Conservation (phyloP, 2,888 invertebrate genomes). For the Odontothrips loti region DNA sequence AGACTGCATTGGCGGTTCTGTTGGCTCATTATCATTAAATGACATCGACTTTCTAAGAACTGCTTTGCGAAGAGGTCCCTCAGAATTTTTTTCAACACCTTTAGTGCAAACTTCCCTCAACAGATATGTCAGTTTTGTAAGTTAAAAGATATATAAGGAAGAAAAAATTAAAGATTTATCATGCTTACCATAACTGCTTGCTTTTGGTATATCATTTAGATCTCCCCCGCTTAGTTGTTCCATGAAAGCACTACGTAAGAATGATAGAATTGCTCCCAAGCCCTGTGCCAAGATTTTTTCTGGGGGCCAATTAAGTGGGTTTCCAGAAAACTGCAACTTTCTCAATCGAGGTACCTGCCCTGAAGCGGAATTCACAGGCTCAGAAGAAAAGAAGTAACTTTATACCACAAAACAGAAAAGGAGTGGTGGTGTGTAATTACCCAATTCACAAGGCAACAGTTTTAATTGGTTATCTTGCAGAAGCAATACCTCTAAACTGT, state of each 20-base stretch:
- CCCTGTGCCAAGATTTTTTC: slow-evolving; percentile 54
- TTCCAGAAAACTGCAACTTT: slow-evolving; percentile 58
- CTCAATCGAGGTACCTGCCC: slow-evolving; percentile 55
- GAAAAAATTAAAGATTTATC: slow-evolving; percentile 35
- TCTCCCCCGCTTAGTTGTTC: slow-evolving; percentile 45
- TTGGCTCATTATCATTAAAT: too few species aligned
- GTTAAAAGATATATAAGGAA: not conserved
- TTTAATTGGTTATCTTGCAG: not conserved
- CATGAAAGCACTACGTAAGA: slow-evolving; percentile 47
- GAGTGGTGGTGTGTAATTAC: slow-evolving; percentile 41
- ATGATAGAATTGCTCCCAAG: slow-evolving; percentile 47
- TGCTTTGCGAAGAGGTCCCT: too few species aligned
- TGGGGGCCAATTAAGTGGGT: slow-evolving; percentile 58
- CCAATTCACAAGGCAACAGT: slow-evolving; percentile 49
- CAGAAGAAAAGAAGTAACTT: not conserved
- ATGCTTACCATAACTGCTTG: slow-evolving; percentile 46
- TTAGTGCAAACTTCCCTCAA: not conserved
- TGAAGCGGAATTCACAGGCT: slow-evolving; percentile 38
- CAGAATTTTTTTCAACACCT: not conserved
- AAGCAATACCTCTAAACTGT: not conserved
- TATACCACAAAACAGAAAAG: not conserved
- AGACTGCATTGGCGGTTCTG: too few species aligned
- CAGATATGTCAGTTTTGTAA: not conserved
- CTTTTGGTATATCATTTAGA: slow-evolving; percentile 49
- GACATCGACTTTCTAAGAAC: too few species aligned